Percentiles rank a stretch among this genome's conserved stretches.
Evolutionary conservation across 2,113 vertebrate genomes (phyloP).

Genomic region (Jaculus jaculus): DNA sequence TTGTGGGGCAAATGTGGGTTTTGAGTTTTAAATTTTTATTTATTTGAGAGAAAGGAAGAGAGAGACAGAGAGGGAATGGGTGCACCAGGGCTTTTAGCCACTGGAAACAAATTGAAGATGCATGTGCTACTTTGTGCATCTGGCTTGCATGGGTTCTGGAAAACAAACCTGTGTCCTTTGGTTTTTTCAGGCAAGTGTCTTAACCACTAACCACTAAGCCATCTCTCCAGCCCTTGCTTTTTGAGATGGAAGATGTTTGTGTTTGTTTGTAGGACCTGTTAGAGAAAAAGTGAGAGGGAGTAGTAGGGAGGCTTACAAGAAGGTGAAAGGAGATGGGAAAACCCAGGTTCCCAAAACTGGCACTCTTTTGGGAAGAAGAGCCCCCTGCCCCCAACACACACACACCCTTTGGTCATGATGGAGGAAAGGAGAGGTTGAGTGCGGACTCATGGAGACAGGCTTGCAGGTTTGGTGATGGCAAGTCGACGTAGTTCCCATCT

Average conservation of each 20-base stretch:
- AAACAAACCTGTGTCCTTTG: no score
- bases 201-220: no score
- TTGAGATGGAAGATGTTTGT: background rate
- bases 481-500: background rate
- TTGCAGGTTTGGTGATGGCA: background rate
- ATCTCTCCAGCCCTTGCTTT: background rate
- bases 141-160: no score
- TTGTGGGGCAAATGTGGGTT: background rate
- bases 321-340: background rate
- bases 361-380: background rate
- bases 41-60: background rate
- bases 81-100: no score
- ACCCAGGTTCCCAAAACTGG: background rate
- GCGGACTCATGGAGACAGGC: background rate
- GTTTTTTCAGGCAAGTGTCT: no score
- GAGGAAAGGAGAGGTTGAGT: background rate
- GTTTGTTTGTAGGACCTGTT: background rate
- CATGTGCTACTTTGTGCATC: no score
- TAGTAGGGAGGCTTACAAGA: background rate
- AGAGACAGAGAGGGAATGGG: no score
- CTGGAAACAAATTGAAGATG: no score
- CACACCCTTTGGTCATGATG: background rate
- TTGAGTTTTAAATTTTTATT: background rate
- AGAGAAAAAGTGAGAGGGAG: slow-evolving; percentile 10
- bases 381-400: background rate